Conservation (phyloP, 2,888 invertebrate genomes). For the Reticulitermes lucifugus region DNA sequence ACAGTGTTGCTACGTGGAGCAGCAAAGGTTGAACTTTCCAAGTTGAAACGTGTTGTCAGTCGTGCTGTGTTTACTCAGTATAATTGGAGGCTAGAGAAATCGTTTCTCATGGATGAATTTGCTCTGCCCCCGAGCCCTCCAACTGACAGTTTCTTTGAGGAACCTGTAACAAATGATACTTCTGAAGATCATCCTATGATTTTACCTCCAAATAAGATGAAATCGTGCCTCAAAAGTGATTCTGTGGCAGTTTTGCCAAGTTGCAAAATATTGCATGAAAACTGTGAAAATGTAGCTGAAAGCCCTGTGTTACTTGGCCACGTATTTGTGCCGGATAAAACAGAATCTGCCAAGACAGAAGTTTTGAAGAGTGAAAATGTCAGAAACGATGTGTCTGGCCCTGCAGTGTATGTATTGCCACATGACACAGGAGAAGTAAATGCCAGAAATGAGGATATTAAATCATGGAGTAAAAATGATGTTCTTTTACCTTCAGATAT, state of each 20-base stretch:
- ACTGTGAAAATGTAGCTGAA: not conserved
- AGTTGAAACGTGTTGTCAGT: conserved; percentile 85
- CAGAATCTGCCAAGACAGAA: not conserved
- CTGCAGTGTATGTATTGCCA: not conserved
- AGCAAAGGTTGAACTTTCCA: conserved; percentile 76
- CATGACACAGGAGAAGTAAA: not conserved
- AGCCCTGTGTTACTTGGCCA: not conserved
- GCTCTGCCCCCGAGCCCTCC: conserved; percentile 72
- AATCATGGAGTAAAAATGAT: not conserved
- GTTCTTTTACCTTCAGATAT: not conserved
- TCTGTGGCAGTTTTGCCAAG: not conserved
- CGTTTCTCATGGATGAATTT: conserved; percentile 90
- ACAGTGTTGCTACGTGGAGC: conserved; percentile 85
- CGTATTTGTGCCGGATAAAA: not conserved
- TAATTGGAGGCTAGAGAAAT: conserved; percentile 92
- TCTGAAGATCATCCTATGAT: not conserved
- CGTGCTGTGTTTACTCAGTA: conserved; percentile 88
- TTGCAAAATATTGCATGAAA: not conserved
- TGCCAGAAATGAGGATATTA: not conserved
- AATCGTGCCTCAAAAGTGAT: conserved; percentile 13
- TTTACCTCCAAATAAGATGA: not conserved
- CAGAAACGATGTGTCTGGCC: not conserved
- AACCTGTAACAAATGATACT: conserved; percentile 13
- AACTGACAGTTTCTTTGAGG: conserved; percentile 49
- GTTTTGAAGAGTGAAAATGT: not conserved